Evolutionary conservation across 2,888 invertebrate species (phyloP).

Genomic region (Tetranychus piercei): DNA sequence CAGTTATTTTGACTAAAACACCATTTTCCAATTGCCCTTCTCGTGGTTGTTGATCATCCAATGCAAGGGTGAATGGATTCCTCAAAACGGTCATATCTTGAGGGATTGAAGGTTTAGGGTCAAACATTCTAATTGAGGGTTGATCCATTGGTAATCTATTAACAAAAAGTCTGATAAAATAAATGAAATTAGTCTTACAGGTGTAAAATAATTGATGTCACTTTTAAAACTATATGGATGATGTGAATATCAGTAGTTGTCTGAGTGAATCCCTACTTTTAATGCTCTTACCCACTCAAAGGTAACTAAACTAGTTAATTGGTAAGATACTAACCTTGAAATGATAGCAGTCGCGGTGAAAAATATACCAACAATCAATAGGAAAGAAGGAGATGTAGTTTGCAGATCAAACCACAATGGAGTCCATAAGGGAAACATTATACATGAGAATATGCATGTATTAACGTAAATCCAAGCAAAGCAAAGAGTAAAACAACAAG

Average conservation of each 20-base stretch:
- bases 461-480: too few species aligned
- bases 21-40: constrained; percentile 12
- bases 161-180: not conserved
- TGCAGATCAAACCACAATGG: constrained; percentile 1
- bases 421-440: not conserved
- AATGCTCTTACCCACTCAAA: not conserved
- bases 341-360: not conserved
- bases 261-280: not conserved
- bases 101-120: not conserved
- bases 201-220: not conserved
- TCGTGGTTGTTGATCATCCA: not conserved
- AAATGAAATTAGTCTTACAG: not conserved
- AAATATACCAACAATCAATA: not conserved
- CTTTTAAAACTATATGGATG: not conserved
- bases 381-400: not conserved
- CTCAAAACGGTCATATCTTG: not conserved
- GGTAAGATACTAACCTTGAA: not conserved
- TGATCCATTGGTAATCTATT: not conserved
- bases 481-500: too few species aligned
- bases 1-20: constrained; percentile 9
- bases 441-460: not conserved
- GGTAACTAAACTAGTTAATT: not conserved
- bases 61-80: not conserved
- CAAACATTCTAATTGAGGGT: not conserved
- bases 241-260: too few species aligned